Evolutionary conservation across 23 tunicate species (phyloP), one percentile per base, ranked within the genome.

Genomic region (Ciona savignyi): DNA sequence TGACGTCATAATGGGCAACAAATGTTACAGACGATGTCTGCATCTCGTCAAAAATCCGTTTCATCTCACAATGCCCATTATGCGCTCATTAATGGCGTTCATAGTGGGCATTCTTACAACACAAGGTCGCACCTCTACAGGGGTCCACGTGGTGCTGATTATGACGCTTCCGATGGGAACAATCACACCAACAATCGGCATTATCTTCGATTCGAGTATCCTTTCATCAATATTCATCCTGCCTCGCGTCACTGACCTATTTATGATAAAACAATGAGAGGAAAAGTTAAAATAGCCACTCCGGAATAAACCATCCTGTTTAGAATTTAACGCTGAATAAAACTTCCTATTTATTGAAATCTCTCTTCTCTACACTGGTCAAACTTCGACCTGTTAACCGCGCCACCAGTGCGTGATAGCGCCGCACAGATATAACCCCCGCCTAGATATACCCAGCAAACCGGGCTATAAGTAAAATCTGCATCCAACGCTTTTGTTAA

Each of bases 151-250:
- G 56, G 56, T 42, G 56, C 15, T 42, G 15, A 42, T 6, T 6
- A 6, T 15, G 56, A 6, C 56, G 15, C 56, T 42, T 42, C 56
- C 56, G 56, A 42, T 42, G 56, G 56, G 56, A 42, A 42, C 56
- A 42, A 42, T 42, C 56, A 42, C 56, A 42, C 56, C 56, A 42
- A 42, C 56, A 42, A 42, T 42, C 56, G 15, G 11, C 56, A 42
- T 42, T 42, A 42, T 42, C n/a, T n/a, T n/a, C 56, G 56, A 42
- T 42, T 42, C 56, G n/a, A n/a, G n/a, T n/a, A n/a, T n/a, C n/a
- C n/a, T n/a, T n/a, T n/a, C n/a, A n/a, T n/a, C n/a, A n/a, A 42
- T 42, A 42, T 6, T 42, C 56, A 42, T 42, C 56, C 56, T 9
- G 56, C 15, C 15, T 42, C 11, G 15, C 56, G 56, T 42, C 56